A percentile compares a stretch with the other conserved stretches of the same genome.
Conservation (phyloP, 2,888 invertebrate species). For the Phasia obesa region DNA sequence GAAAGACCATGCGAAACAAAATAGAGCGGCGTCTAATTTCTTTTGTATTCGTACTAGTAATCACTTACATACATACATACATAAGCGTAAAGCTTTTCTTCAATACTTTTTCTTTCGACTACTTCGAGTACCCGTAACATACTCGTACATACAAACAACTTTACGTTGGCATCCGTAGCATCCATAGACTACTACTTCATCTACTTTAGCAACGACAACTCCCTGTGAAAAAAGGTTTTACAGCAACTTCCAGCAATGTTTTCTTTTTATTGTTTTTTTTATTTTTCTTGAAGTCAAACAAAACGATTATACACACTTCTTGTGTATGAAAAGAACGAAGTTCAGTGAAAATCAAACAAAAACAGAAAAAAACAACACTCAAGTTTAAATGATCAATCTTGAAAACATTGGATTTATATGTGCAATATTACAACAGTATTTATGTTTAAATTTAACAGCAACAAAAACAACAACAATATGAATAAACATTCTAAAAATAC, state of each 20-base stretch:
- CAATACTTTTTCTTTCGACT: background rate
- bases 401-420: conserved; percentile 65
- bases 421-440: conserved; percentile 67
- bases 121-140: no score
- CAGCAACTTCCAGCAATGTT: conserved; percentile 42
- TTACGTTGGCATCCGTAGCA: background rate
- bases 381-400: conserved; percentile 72
- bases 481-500: conserved; percentile 58
- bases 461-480: conserved; percentile 70
- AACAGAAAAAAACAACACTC: conserved; percentile 11
- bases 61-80: conserved; percentile 51
- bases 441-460: conserved; percentile 55
- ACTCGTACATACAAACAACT: conserved; percentile 4
- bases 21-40: conserved; percentile 72
- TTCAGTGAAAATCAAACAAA: conserved; percentile 1
- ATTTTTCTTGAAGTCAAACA: conserved; percentile 48
- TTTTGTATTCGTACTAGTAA: conserved; percentile 64
- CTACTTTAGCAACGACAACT: conserved; percentile 50
- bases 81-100: conserved; percentile 48
- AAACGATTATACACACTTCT: conserved; percentile 65
- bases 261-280: conserved; percentile 27
- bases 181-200: conserved; percentile 28
- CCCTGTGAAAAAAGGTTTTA: conserved; percentile 60
- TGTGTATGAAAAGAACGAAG: conserved; percentile 20
- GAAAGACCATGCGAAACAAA: conserved; percentile 68